These are phyloP conservation scores for Cyclophora punctaria DNA, from an alignment of 2,888 invertebrate genomes.

Conservation along the genomic window DNA sequence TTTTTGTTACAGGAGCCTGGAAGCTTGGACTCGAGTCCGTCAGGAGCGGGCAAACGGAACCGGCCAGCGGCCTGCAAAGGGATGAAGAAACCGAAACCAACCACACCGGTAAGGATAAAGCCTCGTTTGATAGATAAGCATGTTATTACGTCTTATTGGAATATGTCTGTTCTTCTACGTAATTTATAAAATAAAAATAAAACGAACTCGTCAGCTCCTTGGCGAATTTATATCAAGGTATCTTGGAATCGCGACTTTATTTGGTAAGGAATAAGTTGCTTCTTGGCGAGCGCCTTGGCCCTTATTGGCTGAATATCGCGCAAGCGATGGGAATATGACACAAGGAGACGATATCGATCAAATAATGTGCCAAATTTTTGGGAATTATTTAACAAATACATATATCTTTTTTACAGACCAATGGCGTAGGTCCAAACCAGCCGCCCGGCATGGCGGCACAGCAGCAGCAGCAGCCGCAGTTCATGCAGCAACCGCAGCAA, in stretches of 20 bases:
- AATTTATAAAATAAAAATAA: too few relatives aligned
- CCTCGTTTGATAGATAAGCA: neutral
- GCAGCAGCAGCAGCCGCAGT: slow-evolving; percentile 66
- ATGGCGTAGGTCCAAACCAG: slow-evolving; percentile 36
- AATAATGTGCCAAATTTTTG: too few relatives aligned
- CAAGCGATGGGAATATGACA: too few relatives aligned
- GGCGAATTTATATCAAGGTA: too few relatives aligned
- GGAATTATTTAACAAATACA: neutral
- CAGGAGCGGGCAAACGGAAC: slow-evolving; percentile 72
- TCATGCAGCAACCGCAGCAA: slow-evolving; percentile 76
- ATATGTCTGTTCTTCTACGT: too few relatives aligned
- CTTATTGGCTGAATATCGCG: too few relatives aligned
- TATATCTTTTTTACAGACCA: slow-evolving; percentile 31
- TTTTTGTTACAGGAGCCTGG: slow-evolving; percentile 65
- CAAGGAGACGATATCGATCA: too few relatives aligned
- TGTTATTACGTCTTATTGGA: neutral
- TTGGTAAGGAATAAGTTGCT: too few relatives aligned
- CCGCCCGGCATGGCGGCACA: slow-evolving; percentile 58
- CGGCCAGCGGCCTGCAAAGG: slow-evolving; percentile 67
- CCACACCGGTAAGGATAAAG: slow-evolving; percentile 49
- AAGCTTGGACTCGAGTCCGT: slow-evolving; percentile 79
- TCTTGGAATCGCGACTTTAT: too few relatives aligned
- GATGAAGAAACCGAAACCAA: slow-evolving; percentile 73
- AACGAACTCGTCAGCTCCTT: too few relatives aligned
- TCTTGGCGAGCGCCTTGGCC: too few relatives aligned